Percentiles rank a stretch among this genome's conserved stretches.
phyloP scores from a whole-genome alignment of 1,140 invertebrate species.

The Semibalanus balanoides region DNA sequence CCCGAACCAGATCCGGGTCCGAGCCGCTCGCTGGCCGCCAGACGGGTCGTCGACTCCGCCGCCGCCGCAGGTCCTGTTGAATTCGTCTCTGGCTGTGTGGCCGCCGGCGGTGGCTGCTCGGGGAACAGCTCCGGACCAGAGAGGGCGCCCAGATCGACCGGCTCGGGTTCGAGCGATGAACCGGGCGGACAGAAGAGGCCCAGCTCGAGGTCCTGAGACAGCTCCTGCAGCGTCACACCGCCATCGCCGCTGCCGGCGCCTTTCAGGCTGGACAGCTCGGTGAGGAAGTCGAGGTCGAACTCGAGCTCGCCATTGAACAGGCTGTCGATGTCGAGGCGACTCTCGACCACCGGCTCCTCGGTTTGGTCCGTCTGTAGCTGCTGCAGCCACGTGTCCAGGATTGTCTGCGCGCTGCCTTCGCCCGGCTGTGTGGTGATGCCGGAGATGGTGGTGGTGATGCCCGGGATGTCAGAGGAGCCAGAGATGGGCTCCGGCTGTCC shows the following conservation, averaged over 20 bases:
- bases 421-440: not conserved
- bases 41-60: not conserved
- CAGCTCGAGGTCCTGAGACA: not conserved
- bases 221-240: not conserved
- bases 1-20: too few relatives aligned
- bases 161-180: not conserved
- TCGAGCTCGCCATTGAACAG: not conserved
- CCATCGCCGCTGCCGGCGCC: not conserved
- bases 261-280: not conserved
- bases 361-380: not conserved
- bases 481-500: not conserved
- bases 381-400: not conserved
- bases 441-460: too few relatives aligned
- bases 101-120: not conserved
- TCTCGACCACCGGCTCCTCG: not conserved
- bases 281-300: not conserved
- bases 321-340: not conserved
- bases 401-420: not conserved
- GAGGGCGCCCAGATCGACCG: not conserved
- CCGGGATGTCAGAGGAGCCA: not conserved
- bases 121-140: not conserved
- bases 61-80: not conserved
- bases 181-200: not conserved
- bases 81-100: not conserved
- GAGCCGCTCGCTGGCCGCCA: too few relatives aligned